A percentile compares a stretch with the other conserved stretches of the same genome.
Conservation (phyloP, 2,113 vertebrate genomes). For the Cryptotis parvus region DNA sequence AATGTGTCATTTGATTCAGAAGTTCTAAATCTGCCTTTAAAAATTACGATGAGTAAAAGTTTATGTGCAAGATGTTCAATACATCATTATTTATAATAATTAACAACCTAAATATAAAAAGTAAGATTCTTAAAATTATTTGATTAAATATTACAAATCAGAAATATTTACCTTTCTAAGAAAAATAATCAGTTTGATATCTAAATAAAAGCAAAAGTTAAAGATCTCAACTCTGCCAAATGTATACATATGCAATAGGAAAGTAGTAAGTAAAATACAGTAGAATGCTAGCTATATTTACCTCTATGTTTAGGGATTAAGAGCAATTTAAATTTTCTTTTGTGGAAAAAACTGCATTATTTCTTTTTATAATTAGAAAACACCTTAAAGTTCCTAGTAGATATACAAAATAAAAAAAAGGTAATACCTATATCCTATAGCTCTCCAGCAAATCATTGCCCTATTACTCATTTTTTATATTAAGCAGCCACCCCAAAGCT, state of each 20-base stretch:
- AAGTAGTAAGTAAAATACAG: conserved; percentile 9
- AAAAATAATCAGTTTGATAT: not conserved
- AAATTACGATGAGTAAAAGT: conserved; percentile 10
- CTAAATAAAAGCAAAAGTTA: conserved; percentile 28
- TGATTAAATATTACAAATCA: conserved; percentile 18
- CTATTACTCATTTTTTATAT: not conserved
- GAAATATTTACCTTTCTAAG: conserved; percentile 37
- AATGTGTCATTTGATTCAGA: not conserved
- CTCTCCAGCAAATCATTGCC: conserved; percentile 4
- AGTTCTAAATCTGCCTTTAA: conserved; percentile 41
- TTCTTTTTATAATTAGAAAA: conserved; percentile 26
- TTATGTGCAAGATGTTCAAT: conserved; percentile 59
- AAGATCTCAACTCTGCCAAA: conserved; percentile 22
- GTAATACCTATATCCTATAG: not conserved
- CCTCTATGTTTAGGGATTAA: not conserved
- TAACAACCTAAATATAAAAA: conserved; percentile 39
- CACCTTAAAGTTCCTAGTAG: not conserved
- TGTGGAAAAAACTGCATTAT: not conserved
- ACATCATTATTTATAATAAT: conserved; percentile 70
- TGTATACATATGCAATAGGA: not conserved
- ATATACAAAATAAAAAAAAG: not conserved
- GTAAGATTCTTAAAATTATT: not conserved
- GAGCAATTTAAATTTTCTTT: not conserved
- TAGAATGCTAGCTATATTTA: not conserved
- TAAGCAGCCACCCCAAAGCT: not conserved